Percentiles rank a stretch among this genome's conserved stretches.
Evolutionary conservation across 1,140 invertebrate genomes (phyloP).

Genomic region (Drosophila seguyi): DNA sequence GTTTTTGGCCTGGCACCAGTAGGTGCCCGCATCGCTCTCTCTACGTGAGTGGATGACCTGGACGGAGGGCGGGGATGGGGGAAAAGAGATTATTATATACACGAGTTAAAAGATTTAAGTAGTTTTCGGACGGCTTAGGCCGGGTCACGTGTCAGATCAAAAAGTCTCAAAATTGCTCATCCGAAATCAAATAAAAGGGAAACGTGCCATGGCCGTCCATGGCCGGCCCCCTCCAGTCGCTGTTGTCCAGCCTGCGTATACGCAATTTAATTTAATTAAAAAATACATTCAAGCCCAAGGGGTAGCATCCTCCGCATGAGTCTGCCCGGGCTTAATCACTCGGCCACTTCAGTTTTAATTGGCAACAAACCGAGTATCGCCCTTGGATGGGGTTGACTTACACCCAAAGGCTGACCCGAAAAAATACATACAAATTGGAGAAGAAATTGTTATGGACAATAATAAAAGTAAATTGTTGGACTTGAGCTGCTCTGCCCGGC

Average conservation of each 20-base stretch:
- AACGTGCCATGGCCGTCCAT: slow-evolving; percentile 42
- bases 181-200: slow-evolving; percentile 77
- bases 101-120: slow-evolving; percentile 56
- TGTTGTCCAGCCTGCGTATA: slow-evolving; percentile 71
- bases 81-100: slow-evolving; percentile 42
- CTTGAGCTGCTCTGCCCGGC: slow-evolving; percentile 9
- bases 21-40: slow-evolving; percentile 92
- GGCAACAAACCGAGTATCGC: slow-evolving; percentile 72
- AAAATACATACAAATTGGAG: slow-evolving; percentile 25
- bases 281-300: slow-evolving; percentile 48
- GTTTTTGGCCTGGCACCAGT: slow-evolving; percentile 95
- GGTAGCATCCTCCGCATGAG: slow-evolving; percentile 35
- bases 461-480: slow-evolving; percentile 66
- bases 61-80: slow-evolving; percentile 15
- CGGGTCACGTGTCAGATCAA: slow-evolving; percentile 78
- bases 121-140: slow-evolving; percentile 45
- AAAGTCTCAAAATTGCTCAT: slow-evolving; percentile 70
- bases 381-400: slow-evolving; percentile 35
- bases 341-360: slow-evolving; percentile 80
- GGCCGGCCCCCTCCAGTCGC: slow-evolving; percentile 3
- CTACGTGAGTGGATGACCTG: slow-evolving; percentile 82
- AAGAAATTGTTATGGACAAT: slow-evolving; percentile 59
- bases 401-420: slow-evolving; percentile 12
- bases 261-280: slow-evolving; percentile 84
- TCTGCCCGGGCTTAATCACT: slow-evolving; percentile 62